These are phyloP conservation scores for Lutjanus argentimaculatus DNA, from an alignment of 2,797 vertebrate species.

Conservation along the genomic window DNA sequence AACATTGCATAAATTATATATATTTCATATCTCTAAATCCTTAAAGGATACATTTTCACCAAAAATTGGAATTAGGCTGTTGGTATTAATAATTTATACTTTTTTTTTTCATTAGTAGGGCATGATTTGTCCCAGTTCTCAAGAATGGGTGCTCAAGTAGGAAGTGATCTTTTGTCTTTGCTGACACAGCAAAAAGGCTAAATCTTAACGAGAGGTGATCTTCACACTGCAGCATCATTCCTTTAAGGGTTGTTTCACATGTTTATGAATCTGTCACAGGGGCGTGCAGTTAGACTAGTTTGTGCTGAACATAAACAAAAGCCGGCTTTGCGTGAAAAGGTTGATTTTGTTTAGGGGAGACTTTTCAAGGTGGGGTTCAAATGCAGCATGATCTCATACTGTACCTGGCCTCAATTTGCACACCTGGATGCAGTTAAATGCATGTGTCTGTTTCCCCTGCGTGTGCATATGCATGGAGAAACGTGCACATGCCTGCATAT, in stretches of 20 bases:
- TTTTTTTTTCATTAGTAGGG: no score
- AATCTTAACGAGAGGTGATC: constrained; percentile 17
- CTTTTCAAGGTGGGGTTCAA: constrained; percentile 18
- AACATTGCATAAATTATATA: no score
- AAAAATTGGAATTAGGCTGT: no score
- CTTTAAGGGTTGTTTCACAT: constrained; percentile 14
- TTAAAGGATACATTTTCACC: no score
- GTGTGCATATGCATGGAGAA: not conserved
- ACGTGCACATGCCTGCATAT: constrained; percentile 1
- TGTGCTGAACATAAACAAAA: constrained; percentile 37
- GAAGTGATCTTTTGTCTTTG: not conserved
- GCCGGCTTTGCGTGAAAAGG: constrained; percentile 6
- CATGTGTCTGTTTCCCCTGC: not conserved
- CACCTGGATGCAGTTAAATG: constrained; percentile 34
- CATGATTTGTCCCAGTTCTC: no score
- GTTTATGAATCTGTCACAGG: constrained; percentile 41
- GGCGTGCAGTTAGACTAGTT: constrained; percentile 25
- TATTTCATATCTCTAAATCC: no score
- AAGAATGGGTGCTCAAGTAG: not conserved
- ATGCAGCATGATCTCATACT: constrained; percentile 19
- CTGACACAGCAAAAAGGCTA: constrained; percentile 36
- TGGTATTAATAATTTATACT: no score
- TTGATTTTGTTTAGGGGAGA: constrained; percentile 39
- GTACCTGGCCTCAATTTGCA: constrained; percentile 40
- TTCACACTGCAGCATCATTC: constrained; percentile 12